Base-by-base conservation (phyloP, 1,140 invertebrate genomes). In the Trichonephila clavipes region DNA sequence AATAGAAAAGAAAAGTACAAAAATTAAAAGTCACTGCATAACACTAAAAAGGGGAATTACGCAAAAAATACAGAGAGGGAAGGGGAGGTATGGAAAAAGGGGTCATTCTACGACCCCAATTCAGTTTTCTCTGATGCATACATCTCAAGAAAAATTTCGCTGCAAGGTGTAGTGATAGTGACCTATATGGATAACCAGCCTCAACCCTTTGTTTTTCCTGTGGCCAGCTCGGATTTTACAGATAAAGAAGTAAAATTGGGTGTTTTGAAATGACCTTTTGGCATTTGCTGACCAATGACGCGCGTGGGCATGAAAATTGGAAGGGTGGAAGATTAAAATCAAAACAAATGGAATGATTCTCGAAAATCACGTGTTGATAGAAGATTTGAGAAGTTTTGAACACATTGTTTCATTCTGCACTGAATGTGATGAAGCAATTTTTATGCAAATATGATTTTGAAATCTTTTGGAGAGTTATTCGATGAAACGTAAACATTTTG, bases 151-250 rank as follows among this genome's bases (percentile, higher is more conserved):
- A 77, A 77, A 77, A 28, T 24, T 19, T 18, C 72, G 14, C 72
- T 19, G 72, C 18, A 34, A 1, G 24, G 18, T 34, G 28, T 19
- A 34, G 72, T 77, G 72, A 18, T 77, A 77, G 72, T 77, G 72
- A 77, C 72, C 72, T 7, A 77, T 16, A 77, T 77, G 72, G 14
- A 77, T 6, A 77, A 77, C 69, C 24, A 28, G 69, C 69, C 28
- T 24, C 72, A 77, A 40, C 72, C 72, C 72, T 77, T 77, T 77
- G 72, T 77, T 77, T 40, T 21, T 34, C 18, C 72, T 77, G 6
- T 77, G 24, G 28, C 14, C 28, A 28, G 28, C 72, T 77, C 34
- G 58, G 24, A 61, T 59, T 85, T 85, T 59, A 51, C 7, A 24
- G n/a, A 61, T 61, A 61, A 85, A 61, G 51, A 24, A 85, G 51